phyloP scores from a whole-genome alignment of 2,113 vertebrate species.

The Microcebus tavaratra region DNA sequence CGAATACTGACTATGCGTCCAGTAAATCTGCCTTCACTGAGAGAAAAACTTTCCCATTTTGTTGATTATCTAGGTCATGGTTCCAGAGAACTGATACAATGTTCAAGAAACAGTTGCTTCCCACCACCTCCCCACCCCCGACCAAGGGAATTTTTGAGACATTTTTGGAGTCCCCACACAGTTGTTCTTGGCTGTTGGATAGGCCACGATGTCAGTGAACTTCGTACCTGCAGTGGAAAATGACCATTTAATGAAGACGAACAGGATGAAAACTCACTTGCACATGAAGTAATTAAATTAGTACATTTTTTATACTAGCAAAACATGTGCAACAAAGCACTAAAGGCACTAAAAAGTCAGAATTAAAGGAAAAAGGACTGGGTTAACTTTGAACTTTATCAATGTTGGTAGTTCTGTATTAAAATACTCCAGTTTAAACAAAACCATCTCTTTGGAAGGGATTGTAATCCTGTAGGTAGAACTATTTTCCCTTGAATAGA shows the following conservation, averaged over 20 bases:
- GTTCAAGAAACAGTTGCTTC: conserved; percentile 27
- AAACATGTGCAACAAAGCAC: neutral
- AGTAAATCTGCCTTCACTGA: neutral
- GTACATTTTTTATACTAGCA: neutral
- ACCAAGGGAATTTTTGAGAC: neutral
- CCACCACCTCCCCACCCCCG: neutral
- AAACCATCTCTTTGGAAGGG: neutral
- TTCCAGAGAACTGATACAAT: conserved; percentile 42
- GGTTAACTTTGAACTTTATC: neutral
- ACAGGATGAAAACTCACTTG: neutral
- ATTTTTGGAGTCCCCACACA: conserved; percentile 17
- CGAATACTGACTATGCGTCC: neutral
- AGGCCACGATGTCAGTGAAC: fast-evolving
- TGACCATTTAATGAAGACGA: neutral
- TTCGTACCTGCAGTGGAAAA: neutral
- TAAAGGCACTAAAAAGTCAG: neutral
- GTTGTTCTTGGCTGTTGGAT: neutral
- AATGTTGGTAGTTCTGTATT: neutral
- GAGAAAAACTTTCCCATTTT: conserved; percentile 60
- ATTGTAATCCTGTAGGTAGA: neutral
- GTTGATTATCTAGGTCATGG: conserved; percentile 57
- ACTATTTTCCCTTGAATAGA: neutral
- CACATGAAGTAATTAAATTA: neutral
- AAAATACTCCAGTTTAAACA: conserved; percentile 14
- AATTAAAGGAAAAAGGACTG: neutral